Evolutionary conservation across 1,140 invertebrate genomes (phyloP), one percentile per base, ranked within the genome.

Genomic region (Camponotus vicinus): DNA sequence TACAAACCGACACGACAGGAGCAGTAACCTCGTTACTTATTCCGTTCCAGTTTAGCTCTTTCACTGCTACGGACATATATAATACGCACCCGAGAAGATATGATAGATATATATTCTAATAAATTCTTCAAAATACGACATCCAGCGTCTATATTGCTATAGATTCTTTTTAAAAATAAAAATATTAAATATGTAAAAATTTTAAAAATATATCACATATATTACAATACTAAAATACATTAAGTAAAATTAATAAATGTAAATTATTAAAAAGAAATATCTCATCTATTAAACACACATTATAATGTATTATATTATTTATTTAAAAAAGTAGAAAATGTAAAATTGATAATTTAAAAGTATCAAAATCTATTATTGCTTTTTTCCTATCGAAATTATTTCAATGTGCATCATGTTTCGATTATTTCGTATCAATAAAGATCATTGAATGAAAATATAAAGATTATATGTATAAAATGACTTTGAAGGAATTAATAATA

Each of bases 11-110:
- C n/a, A 42, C 18, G 42, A 37, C 32, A 49, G 42, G 1, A 55
- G 32, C 34, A 67, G n/a, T 55, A 67, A 79, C 9, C 42, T 52
- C 63, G 21, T 79, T 27, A 42, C 63, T 15, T 69, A 77, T 63
- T 63, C 0, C n/a, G 49, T 52, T 52, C 34, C 9, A 11, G 13
- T 79, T 67, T 64, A 77, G 32, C 34, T 75, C 40, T 64, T 64
- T 49, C 27, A 63, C 32, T 34, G 57, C 37, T 57, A 49, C 37
- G 32, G 13, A 78, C 63, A 27, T 15, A 42, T 61, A 42, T 27
- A 37, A 66, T 78, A 37, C 11, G n/a, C 32, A 63, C n/a, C 3
- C 15, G 4, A 37, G 57, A 77, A 57, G 34, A 57, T 27, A 52
- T 34, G 21, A n/a, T 45, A 34, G 8, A n/a, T 49, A 67, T n/a